Percentiles rank a stretch among this genome's conserved stretches.
Evolutionary conservation across 1,140 invertebrate genomes (phyloP).

Genomic region (Plodia interpunctella): DNA sequence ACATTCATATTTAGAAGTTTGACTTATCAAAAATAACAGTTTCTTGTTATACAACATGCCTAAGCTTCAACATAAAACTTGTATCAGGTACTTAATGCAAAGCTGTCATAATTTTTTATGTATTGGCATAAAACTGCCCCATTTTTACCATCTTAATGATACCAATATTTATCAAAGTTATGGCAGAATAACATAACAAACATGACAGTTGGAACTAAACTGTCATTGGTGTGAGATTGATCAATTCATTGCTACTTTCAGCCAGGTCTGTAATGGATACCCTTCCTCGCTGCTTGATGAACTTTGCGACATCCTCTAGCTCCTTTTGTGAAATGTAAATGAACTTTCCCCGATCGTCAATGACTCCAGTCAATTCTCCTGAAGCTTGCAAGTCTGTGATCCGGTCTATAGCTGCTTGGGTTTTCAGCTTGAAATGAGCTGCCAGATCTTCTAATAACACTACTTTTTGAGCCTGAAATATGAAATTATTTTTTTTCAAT

Average conservation of each 20-base stretch:
- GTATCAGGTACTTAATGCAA: too few relatives aligned
- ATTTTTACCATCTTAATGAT: too few relatives aligned
- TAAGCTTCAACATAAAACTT: too few relatives aligned
- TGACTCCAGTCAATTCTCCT: conserved; percentile 92
- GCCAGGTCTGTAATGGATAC: conserved; percentile 95
- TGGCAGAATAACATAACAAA: neutral
- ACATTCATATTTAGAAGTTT: neutral
- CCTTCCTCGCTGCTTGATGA: conserved; percentile 95
- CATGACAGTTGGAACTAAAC: conserved; percentile 7
- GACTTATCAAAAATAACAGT: neutral
- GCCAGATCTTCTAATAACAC: conserved; percentile 96
- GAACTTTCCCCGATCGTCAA: conserved; percentile 99
- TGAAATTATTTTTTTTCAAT: neutral
- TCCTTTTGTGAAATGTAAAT: conserved; percentile 97
- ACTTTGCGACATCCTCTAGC: conserved; percentile 94
- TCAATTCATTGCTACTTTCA: conserved; percentile 95
- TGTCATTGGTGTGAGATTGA: conserved; percentile 86
- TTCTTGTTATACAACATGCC: neutral
- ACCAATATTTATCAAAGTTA: too few relatives aligned
- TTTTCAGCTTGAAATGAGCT: conserved; percentile 94
- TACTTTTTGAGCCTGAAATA: conserved; percentile 88
- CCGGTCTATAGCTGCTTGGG: conserved; percentile 90
- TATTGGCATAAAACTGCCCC: too few relatives aligned
- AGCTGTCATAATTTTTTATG: too few relatives aligned
- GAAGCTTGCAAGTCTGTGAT: conserved; percentile 91